Evolutionary conservation across 2,797 vertebrate species (phyloP).

Genomic region (Uromys caudimaculatus): DNA sequence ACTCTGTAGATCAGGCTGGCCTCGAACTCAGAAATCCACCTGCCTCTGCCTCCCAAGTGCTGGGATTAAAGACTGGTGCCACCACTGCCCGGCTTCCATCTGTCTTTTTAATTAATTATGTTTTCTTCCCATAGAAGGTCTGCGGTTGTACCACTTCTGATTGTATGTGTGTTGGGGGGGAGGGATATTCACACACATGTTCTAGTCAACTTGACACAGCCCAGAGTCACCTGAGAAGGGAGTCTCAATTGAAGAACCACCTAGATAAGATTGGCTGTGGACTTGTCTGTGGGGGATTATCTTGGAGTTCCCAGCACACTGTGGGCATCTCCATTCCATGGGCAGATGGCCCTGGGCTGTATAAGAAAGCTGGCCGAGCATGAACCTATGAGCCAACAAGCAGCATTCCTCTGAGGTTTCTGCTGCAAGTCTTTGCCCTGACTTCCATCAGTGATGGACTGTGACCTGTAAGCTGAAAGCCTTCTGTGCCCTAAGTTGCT

Average conservation of each 20-base stretch:
- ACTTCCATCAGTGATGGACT: not conserved
- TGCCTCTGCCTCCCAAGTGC: too few species aligned
- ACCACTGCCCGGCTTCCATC: too few species aligned
- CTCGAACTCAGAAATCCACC: too few species aligned
- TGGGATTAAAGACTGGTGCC: too few species aligned
- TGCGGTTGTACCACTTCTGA: not conserved
- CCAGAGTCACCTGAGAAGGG: not conserved
- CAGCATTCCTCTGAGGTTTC: not conserved
- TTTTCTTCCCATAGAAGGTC: not conserved
- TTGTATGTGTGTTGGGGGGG: not conserved
- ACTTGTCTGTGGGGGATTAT: not conserved
- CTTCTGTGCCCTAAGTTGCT: not conserved
- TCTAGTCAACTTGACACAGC: not conserved
- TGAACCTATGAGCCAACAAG: not conserved
- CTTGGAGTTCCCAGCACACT: not conserved
- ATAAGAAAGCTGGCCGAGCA: not conserved
- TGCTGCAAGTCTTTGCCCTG: not conserved
- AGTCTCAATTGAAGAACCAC: not conserved
- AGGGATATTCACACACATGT: not conserved
- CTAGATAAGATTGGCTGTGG: not conserved
- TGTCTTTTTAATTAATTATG: not conserved
- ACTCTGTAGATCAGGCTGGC: too few species aligned
- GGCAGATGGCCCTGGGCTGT: not conserved
- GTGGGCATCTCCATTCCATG: not conserved
- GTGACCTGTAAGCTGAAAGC: not conserved